Conservation (phyloP, 2,113 vertebrate genomes). For the Ammodytes dubius region DNA sequence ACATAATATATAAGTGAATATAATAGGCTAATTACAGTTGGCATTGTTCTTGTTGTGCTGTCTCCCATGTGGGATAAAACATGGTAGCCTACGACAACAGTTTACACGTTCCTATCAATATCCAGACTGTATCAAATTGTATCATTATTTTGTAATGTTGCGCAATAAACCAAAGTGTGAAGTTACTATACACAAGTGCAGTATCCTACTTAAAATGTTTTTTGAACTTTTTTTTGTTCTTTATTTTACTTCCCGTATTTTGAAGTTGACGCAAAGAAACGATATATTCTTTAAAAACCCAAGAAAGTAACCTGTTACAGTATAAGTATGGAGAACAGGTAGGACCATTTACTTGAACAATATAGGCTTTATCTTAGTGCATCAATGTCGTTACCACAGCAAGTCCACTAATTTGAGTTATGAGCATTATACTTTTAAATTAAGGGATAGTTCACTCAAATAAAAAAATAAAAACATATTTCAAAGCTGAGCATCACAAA, state of each 20-base stretch:
- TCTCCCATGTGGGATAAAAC: not conserved
- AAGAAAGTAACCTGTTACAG: not conserved
- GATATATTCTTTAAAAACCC: not conserved
- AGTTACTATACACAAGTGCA: not conserved
- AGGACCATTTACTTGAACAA: not conserved
- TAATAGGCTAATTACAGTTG: not conserved
- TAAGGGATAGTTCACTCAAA: not conserved
- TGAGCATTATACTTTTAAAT: not conserved
- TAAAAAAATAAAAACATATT: not conserved
- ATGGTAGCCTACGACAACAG: not conserved
- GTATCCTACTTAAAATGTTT: not conserved
- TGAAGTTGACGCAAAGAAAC: no score
- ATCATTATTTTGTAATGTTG: conserved; percentile 5
- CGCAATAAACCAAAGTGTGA: conserved; percentile 12
- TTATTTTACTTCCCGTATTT: not conserved
- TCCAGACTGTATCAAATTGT: not conserved
- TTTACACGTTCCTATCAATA: not conserved
- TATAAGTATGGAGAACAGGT: not conserved
- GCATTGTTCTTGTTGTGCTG: not conserved
- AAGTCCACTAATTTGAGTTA: not conserved
- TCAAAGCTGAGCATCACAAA: no score
- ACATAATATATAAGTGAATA: not conserved
- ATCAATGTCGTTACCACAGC: no score
- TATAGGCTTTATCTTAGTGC: not conserved
- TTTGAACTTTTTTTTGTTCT: not conserved